Conservation (phyloP, 2,888 invertebrate genomes). For the Loripinus fragilis region DNA sequence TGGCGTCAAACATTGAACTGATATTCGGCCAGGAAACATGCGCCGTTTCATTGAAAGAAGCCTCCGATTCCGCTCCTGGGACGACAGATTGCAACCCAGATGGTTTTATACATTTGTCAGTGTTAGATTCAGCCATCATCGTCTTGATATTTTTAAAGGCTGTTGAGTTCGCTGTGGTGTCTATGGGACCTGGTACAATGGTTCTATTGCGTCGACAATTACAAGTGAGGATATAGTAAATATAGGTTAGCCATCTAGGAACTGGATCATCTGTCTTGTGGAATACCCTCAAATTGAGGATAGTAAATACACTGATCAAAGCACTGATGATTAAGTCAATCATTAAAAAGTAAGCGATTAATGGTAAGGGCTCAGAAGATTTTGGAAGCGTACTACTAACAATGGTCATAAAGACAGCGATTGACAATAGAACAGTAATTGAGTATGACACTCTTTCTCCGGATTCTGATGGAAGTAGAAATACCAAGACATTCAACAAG, state of each 20-base stretch:
- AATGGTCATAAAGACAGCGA: constrained; percentile 61
- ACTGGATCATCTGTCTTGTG: not conserved
- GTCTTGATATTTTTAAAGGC: constrained; percentile 36
- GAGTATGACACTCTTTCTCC: not conserved
- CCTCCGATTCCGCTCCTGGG: not conserved
- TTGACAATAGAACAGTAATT: constrained; percentile 57
- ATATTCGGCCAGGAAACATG: not conserved
- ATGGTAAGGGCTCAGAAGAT: constrained; percentile 56
- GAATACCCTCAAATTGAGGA: not conserved
- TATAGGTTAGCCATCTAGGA: not conserved
- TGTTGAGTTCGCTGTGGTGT: not conserved
- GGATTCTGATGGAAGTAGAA: not conserved
- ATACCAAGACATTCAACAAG: constrained; percentile 45
- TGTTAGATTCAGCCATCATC: constrained; percentile 49
- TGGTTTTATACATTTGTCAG: constrained; percentile 18
- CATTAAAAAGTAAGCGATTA: constrained; percentile 55
- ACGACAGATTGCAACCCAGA: not conserved
- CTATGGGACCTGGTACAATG: not conserved
- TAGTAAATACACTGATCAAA: constrained; percentile 52
- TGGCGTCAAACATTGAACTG: not conserved
- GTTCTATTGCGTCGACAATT: not conserved
- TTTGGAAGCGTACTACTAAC: constrained; percentile 56
- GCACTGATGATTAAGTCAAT: constrained; percentile 60
- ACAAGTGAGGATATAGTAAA: not conserved
- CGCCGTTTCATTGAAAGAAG: not conserved